Conservation (phyloP, 2,797 vertebrate genomes). For the Platalea minor region DNA sequence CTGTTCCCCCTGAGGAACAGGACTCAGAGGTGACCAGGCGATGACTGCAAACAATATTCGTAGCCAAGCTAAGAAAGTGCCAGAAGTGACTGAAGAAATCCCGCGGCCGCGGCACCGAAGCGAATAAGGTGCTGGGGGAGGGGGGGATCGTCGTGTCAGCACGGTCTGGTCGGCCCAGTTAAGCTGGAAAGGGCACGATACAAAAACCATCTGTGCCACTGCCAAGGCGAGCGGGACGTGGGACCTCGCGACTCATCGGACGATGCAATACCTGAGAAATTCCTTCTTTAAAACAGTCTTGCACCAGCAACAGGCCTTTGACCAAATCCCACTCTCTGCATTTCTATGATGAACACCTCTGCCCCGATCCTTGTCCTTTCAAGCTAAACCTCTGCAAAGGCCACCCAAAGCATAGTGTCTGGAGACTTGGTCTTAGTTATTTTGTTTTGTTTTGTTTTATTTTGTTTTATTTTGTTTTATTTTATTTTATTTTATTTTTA, state of each 20-base stretch:
- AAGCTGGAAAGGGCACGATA: background rate
- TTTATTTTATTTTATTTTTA: background rate
- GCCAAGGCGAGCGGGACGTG: fast-evolving
- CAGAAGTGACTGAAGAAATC: background rate
- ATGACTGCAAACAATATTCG: background rate
- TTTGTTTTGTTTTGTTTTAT: background rate
- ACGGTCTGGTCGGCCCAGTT: background rate
- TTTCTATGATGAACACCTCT: background rate
- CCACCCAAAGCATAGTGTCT: fast-evolving
- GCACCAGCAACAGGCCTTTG: background rate
- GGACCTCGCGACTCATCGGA: fast-evolving
- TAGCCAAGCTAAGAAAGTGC: background rate
- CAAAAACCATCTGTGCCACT: background rate
- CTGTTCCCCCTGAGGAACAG: background rate
- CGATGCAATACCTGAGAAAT: background rate
- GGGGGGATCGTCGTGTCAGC: no score
- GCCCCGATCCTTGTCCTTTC: background rate
- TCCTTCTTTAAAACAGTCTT: background rate
- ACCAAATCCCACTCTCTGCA: fast-evolving
- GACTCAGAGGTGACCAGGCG: background rate
- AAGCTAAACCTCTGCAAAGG: background rate
- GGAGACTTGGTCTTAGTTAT: no score
- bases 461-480: no score
- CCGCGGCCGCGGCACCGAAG: fast-evolving
- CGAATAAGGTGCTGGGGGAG: background rate